Evolutionary conservation across 2,113 vertebrate species (phyloP), one percentile per base, ranked within the genome.

Genomic region (Ia io): DNA sequence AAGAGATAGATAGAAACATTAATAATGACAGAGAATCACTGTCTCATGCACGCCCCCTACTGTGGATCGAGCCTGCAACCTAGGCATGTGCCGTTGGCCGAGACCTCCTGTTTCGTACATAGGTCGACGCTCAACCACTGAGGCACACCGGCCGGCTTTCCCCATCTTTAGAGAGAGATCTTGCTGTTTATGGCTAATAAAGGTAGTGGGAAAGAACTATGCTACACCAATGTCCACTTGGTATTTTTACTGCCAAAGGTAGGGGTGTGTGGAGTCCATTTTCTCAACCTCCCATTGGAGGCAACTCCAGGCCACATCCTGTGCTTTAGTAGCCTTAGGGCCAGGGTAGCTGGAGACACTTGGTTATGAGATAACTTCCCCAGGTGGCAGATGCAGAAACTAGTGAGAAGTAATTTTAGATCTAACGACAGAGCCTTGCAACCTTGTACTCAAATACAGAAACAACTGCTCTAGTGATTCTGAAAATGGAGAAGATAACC

Each of bases 231-330:
- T 9, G 3, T 79, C 73, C 37, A 37, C 32, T 23, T 65, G 37
- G 67, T 16, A 23, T 79, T 73, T 73, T 56, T 37, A 6, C 63
- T 56, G 25, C 20, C 9, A 25, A 11, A 32, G 14, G 47, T 18
- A 37, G 32, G 51, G 6, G 2, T 0, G 0, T 18, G 42, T 32
- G 30, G 2, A 0, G 16, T 67, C 37, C 14, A 18, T n/a, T 25
- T 82, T 18, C 65, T 82, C 40, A n/a, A 1, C 32, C 32, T 37
- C 30, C 71, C 22, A 20, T 4, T 37, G 5, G 9, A 53, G 22
- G 51, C 32, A 12, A 11, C 14, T 74, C 5, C 25, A 63, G 37
- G 76, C 84, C 42, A 25, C 37, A 63, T 14, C 42, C 77, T 91
- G 23, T 22, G 1, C 32, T 32, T 9, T 9, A 28, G 22, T 32